Evolutionary conservation across 2,888 invertebrate species (phyloP).

Genomic region (Neuroscelio doddi): DNA sequence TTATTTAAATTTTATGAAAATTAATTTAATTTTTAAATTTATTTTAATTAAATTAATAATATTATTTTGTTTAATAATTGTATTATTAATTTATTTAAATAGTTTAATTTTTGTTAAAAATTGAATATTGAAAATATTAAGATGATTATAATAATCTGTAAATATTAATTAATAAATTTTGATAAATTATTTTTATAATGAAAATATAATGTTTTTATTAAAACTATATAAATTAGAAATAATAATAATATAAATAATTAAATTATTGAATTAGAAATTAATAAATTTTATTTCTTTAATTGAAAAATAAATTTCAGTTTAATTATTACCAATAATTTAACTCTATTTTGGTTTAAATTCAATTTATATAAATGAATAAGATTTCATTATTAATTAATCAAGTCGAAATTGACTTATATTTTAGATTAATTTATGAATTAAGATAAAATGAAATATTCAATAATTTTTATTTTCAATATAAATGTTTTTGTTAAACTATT

Average conservation of each 20-base stretch:
- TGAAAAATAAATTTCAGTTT: slow-evolving; percentile 75
- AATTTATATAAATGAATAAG: slow-evolving; percentile 74
- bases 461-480: slow-evolving; percentile 24
- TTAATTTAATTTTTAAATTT: slow-evolving; percentile 71
- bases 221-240: slow-evolving; percentile 70
- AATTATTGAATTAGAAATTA: slow-evolving; percentile 80
- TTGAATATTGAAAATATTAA: slow-evolving; percentile 27
- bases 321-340: slow-evolving; percentile 81
- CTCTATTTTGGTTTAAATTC: slow-evolving; percentile 78
- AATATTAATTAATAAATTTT: slow-evolving; percentile 73
- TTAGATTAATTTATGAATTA: slow-evolving; percentile 75
- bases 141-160: slow-evolving; percentile 62
- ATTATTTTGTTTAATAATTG: slow-evolving; percentile 13
- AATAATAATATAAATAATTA: slow-evolving; percentile 72
- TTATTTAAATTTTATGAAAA: slow-evolving; percentile 4
- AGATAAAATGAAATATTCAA: slow-evolving; percentile 59
- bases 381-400: slow-evolving; percentile 71
- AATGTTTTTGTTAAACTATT: slow-evolving; percentile 1
- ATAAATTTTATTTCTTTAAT: slow-evolving; percentile 67
- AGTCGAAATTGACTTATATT: slow-evolving; percentile 64
- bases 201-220: slow-evolving; percentile 40
- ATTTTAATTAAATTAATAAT: slow-evolving; percentile 70
- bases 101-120: slow-evolving; percentile 60
- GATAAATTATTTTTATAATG: slow-evolving; percentile 39
- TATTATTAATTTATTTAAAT: slow-evolving; percentile 28